Percentiles rank a stretch among this genome's conserved stretches.
phyloP scores from a whole-genome alignment of 1,140 invertebrate species.

The Drosophila lini region DNA sequence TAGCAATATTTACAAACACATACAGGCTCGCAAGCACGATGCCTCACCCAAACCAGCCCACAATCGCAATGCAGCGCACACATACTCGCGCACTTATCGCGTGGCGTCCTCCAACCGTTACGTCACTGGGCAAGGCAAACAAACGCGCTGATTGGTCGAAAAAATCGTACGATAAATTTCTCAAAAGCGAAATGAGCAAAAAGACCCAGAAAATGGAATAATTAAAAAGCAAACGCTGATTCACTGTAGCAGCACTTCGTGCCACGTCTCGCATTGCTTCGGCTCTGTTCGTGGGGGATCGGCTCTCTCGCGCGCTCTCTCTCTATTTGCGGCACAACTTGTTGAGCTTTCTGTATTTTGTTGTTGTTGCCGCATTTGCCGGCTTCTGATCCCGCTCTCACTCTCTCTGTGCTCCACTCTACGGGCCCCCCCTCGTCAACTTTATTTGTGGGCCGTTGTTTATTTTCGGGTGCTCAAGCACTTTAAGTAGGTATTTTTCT shows the following conservation, averaged over 20 bases:
- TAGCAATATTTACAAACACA: conserved; percentile 21
- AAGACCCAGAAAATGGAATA: conserved; percentile 75
- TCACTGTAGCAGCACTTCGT: conserved; percentile 53
- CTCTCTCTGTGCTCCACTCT: conserved; percentile 4
- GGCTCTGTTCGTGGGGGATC: conserved; percentile 30
- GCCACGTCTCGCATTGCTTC: conserved; percentile 49
- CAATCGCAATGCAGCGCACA: conserved; percentile 28
- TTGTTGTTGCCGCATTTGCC: conserved; percentile 35
- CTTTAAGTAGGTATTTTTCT: conserved; percentile 33
- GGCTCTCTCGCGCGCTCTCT: conserved; percentile 3
- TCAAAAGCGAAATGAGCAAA: conserved; percentile 73
- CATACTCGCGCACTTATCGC: conserved; percentile 54
- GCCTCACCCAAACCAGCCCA: conserved; percentile 34
- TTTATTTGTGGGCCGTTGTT: conserved; percentile 28
- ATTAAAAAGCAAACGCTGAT: conserved; percentile 65
- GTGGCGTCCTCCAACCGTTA: conserved; percentile 74
- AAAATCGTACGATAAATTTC: conserved; percentile 84
- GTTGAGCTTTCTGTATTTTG: conserved; percentile 56
- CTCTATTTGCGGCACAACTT: conserved; percentile 45
- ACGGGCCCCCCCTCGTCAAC: not conserved
- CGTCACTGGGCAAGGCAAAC: conserved; percentile 80
- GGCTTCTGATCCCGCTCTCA: conserved; percentile 34
- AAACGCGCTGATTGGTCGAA: conserved; percentile 81
- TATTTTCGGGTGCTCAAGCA: conserved; percentile 45
- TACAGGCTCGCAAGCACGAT: not conserved